These are phyloP conservation scores for Enchytraeus crypticus DNA, from an alignment of 2,888 invertebrate species.

Conservation along the genomic window DNA sequence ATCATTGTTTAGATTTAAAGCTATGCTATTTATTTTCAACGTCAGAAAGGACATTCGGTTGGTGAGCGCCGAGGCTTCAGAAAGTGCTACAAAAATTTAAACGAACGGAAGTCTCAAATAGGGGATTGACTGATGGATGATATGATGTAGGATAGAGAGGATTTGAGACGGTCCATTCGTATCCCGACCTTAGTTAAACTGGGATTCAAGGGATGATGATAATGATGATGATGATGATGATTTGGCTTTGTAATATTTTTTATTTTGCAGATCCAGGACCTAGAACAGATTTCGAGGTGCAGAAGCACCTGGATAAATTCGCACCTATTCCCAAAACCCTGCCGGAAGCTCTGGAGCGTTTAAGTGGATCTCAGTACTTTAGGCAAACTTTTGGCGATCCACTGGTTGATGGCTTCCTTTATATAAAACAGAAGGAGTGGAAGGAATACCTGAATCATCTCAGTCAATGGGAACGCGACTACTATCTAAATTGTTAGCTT, in stretches of 20 bases:
- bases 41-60: too few relatives aligned
- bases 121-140: too few relatives aligned
- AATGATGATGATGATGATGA: not conserved
- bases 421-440: conserved; percentile 23
- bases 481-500: conserved; percentile 24
- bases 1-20: too few relatives aligned
- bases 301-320: conserved; percentile 10
- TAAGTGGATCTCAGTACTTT: conserved; percentile 16
- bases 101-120: too few relatives aligned
- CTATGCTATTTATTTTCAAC: too few relatives aligned
- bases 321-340: conserved; percentile 19
- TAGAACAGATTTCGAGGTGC: conserved; percentile 9
- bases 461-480: conserved; percentile 24
- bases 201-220: not conserved
- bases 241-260: not conserved
- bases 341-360: conserved; percentile 17
- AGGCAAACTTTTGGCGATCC: conserved; percentile 14
- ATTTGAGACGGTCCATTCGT: too few relatives aligned
- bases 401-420: conserved; percentile 20
- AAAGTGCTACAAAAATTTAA: too few relatives aligned
- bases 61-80: too few relatives aligned
- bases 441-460: conserved; percentile 15
- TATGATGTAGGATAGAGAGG: too few relatives aligned
- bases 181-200: not conserved
- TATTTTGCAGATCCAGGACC: conserved; percentile 19